phyloP scores from a whole-genome alignment of 2,888 invertebrate species.

The Timandra comae region DNA sequence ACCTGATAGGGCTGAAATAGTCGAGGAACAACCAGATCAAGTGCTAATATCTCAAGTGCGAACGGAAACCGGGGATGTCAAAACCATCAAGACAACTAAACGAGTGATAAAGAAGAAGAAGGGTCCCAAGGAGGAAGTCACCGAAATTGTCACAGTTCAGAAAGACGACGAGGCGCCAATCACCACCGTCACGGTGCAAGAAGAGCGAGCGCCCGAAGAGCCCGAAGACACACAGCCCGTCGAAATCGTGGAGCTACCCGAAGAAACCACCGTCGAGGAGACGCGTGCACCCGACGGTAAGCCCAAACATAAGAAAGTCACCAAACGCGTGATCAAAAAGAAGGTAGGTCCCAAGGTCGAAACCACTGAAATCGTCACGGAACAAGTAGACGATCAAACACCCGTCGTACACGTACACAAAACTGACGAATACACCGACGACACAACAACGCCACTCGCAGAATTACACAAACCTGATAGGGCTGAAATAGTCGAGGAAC shows the following conservation, averaged over 20 bases:
- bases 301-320: constrained; percentile 36
- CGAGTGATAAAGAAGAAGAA: constrained; percentile 40
- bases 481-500: constrained; percentile 26
- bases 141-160: constrained; percentile 50
- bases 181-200: constrained; percentile 29
- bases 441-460: constrained; percentile 16
- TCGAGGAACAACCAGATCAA: constrained; percentile 29
- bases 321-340: constrained; percentile 48
- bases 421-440: constrained; percentile 32
- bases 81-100: constrained; percentile 17
- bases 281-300: constrained; percentile 28
- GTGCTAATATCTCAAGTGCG: constrained; percentile 14
- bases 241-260: constrained; percentile 36
- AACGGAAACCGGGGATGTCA: constrained; percentile 15
- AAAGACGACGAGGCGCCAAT: constrained; percentile 28
- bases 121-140: constrained; percentile 42
- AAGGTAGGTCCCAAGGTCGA: constrained; percentile 42
- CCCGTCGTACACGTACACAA: constrained; percentile 50
- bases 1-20: constrained; percentile 27
- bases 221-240: constrained; percentile 14
- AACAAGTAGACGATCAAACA: constrained; percentile 24
- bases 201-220: constrained; percentile 33
- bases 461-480: constrained; percentile 14
- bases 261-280: constrained; percentile 37
- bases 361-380: constrained; percentile 27